A percentile compares a stretch with the other conserved stretches of the same genome.
phyloP scores from a whole-genome alignment of 2,113 vertebrate genomes.

The Nothocercus julius region DNA sequence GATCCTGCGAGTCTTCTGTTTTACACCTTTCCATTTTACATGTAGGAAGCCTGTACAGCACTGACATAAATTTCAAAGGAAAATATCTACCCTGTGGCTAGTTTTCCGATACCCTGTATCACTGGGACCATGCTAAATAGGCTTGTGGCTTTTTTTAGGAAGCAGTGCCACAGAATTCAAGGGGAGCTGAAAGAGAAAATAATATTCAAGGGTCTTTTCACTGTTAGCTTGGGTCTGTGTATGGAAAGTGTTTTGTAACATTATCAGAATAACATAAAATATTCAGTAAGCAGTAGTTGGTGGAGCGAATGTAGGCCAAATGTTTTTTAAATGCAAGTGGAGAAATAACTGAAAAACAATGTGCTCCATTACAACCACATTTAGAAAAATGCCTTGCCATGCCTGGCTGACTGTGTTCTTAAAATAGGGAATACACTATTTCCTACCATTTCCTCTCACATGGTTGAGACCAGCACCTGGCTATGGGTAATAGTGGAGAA shows the following conservation, averaged over 20 bases:
- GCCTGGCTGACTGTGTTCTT: neutral
- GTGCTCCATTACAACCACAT: neutral
- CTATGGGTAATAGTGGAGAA: neutral
- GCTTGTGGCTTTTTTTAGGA: neutral
- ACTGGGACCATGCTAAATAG: neutral
- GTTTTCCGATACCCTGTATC: neutral
- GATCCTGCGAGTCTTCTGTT: neutral
- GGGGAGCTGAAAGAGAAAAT: neutral
- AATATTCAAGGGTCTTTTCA: neutral
- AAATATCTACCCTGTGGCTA: neutral
- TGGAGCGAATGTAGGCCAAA: neutral
- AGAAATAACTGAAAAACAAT: neutral
- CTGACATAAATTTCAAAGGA: neutral
- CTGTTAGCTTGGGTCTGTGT: neutral
- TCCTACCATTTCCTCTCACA: neutral
- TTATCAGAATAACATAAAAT: neutral
- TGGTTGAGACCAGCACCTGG: neutral
- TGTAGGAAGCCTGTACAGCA: neutral
- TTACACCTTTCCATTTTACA: neutral
- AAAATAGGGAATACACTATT: neutral
- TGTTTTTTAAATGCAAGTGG: neutral
- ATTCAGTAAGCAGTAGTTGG: neutral
- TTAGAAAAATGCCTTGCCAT: neutral
- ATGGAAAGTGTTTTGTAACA: neutral
- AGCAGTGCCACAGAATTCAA: neutral